A percentile compares a stretch with the other conserved stretches of the same genome.
These are phyloP conservation scores for Megalops atlanticus DNA, from an alignment of 2,113 vertebrate species.

Conservation along the genomic window DNA sequence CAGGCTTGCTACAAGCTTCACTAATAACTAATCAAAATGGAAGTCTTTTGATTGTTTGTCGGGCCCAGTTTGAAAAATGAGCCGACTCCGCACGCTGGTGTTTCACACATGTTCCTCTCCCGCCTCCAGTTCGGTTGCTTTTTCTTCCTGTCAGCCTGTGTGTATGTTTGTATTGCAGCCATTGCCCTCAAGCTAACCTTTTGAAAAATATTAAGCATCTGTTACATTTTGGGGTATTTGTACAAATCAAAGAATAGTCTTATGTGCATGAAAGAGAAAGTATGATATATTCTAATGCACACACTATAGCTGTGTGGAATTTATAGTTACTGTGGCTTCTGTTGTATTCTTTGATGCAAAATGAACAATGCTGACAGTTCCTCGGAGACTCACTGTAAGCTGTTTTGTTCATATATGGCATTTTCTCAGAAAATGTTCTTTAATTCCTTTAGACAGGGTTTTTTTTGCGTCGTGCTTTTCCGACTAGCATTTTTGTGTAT, in stretches of 20 bases:
- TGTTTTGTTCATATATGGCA: no score
- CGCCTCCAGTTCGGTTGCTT: slow-evolving; percentile 8
- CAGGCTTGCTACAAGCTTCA: slow-evolving; percentile 31
- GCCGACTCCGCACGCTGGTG: slow-evolving; percentile 25
- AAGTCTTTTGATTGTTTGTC: slow-evolving; percentile 47
- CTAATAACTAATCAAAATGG: slow-evolving; percentile 54
- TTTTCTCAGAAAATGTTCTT: no score
- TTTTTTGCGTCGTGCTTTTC: no score
- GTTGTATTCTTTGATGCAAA: not conserved
- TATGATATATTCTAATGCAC: not conserved
- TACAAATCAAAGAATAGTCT: not conserved
- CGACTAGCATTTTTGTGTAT: no score
- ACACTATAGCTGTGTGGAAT: not conserved
- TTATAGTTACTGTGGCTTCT: not conserved
- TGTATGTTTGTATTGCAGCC: not conserved
- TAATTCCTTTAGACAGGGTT: no score
- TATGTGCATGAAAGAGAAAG: not conserved
- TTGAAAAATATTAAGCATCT: not conserved
- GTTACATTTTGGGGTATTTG: not conserved
- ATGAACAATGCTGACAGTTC: no score
- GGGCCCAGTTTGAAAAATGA: slow-evolving; percentile 44
- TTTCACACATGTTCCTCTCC: slow-evolving; percentile 50
- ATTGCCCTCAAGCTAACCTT: not conserved
- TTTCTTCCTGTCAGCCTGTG: not conserved
- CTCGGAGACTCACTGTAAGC: no score